Evolutionary conservation across 64 coral and sea anemone species (phyloP), one percentile per base, ranked within the genome.

Genomic region (Anthopleura sola): DNA sequence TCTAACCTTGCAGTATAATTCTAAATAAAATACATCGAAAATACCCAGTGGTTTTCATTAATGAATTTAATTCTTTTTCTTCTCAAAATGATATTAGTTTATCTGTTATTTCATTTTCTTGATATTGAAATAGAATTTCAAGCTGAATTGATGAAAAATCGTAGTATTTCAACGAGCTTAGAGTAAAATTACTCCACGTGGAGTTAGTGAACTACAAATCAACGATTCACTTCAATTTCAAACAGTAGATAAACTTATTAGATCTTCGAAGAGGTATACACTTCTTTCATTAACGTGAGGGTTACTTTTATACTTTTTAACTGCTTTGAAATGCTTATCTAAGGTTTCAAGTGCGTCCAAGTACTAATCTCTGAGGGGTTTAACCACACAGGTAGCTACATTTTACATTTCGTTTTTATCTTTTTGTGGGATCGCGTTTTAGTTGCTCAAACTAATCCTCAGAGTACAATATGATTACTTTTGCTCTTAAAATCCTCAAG

Each of bases 201-300:
- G n/a, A 71, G 66, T 71, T 71, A 62, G 23, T 9, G 58, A 1
- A 34, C 11, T 29, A 2, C 14, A 12, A 0, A 16, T 12, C 66
- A 3, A 34, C 66, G 15, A 53, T 44, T 44, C 46, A 53, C 50
- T 32, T 12, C 3, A 71, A 31, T 71, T 71, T 28, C 29, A 71
- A 71, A 71, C 66, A 62, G 21, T 11, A 71, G 66, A 71, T 71
- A 71, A 71, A 32, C 10, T 15, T 32, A 71, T 71, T 71, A 71
- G 28, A 71, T 71, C 66, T 71, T 71, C 11, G 66, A 71, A 71
- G 66, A 71, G 66, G 66, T 71, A 71, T 11, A 71, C 66, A 71
- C 29, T 71, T 4, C 13, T 32, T 71, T 71, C 66, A 71, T 71
- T 71, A 71, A 34, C 29, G 8, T 71, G 13, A 71, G 66, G 23